phyloP scores from a whole-genome alignment of 1,140 invertebrate species.

The Babylonia areolata region DNA sequence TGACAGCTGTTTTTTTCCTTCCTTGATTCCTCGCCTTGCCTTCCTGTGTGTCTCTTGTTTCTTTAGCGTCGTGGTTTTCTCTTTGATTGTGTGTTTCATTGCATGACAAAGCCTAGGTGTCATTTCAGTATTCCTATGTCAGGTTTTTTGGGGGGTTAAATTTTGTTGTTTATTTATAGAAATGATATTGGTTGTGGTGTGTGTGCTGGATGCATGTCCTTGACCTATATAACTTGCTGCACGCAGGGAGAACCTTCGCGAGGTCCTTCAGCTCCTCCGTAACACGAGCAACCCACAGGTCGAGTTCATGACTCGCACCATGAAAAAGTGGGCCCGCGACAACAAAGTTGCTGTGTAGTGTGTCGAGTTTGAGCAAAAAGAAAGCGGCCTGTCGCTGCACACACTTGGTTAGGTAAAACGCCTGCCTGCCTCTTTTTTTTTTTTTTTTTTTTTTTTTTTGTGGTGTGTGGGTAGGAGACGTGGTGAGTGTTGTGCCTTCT shows the following conservation, averaged over 20 bases:
- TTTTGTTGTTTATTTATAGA: neutral
- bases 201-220: neutral
- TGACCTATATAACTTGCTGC: neutral
- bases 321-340: slow-evolving; percentile 93
- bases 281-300: slow-evolving; percentile 90
- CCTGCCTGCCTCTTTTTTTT: neutral
- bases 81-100: neutral
- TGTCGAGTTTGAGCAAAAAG: neutral
- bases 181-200: neutral
- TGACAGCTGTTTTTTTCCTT: neutral
- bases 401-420: too few species aligned
- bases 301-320: slow-evolving; percentile 89
- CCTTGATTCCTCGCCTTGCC: neutral
- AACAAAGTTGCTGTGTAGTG: slow-evolving; percentile 75
- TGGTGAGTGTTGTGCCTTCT: too few species aligned
- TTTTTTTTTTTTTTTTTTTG: too few species aligned
- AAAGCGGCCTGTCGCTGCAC: too few species aligned
- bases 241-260: slow-evolving; percentile 85
- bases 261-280: slow-evolving; percentile 86
- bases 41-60: neutral
- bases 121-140: too few species aligned
- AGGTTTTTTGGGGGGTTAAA: too few species aligned
- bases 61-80: neutral
- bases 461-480: neutral
- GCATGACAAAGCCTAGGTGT: neutral